Percentiles rank a stretch among this genome's conserved stretches.
phyloP scores from a whole-genome alignment of 2,113 vertebrate species.

The Prochilodus magdalenae region DNA sequence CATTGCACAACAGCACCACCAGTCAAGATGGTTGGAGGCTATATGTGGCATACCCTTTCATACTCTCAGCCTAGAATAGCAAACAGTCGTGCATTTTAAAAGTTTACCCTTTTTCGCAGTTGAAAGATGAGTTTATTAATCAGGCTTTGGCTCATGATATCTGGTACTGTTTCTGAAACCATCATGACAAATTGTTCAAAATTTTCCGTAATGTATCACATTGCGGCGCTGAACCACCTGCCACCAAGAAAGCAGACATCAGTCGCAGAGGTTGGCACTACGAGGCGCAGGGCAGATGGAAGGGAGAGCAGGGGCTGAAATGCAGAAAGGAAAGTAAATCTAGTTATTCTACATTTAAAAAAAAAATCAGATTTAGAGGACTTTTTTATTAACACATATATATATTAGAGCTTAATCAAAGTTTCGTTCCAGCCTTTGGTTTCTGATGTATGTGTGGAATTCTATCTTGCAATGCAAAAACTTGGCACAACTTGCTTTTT shows the following conservation, averaged over 20 bases:
- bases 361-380: no score
- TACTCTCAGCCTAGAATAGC: no score
- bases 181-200: conserved; percentile 68
- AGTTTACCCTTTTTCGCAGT: conserved; percentile 76
- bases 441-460: no score
- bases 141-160: conserved; percentile 71
- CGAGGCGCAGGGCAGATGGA: conserved; percentile 55
- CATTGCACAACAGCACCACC: neutral
- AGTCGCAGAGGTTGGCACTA: conserved; percentile 62
- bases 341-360: neutral
- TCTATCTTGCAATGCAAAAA: no score
- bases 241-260: conserved; percentile 71
- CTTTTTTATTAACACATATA: neutral
- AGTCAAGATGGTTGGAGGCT: neutral
- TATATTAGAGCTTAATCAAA: no score
- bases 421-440: no score
- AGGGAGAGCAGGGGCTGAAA: conserved; percentile 40
- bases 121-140: conserved; percentile 72
- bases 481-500: no score
- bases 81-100: no score
- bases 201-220: conserved; percentile 64
- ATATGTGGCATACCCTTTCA: neutral
- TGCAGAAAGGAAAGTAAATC: neutral
- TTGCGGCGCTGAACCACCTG: conserved; percentile 59
- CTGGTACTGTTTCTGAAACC: conserved; percentile 66